Base-by-base conservation (phyloP, 2,888 invertebrate genomes). In the Ernsta delagoae region DNA sequence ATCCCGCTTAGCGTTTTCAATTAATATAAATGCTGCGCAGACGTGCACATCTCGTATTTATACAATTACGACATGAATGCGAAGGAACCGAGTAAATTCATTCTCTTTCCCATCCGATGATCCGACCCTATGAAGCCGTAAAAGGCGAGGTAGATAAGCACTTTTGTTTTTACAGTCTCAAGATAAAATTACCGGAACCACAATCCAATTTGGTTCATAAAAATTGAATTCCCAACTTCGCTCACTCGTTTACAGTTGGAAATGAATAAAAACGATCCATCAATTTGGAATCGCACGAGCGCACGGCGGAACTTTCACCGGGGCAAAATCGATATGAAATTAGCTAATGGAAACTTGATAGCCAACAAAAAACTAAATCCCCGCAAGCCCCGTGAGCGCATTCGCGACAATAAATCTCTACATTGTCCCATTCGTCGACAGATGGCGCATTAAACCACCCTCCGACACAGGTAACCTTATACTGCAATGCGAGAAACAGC, bases 321-420 rank as follows among this genome's bases (percentile, higher is more conserved):
- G 78, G 78, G 70, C 75, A 77, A 81, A 84, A 85, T 85, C 92
- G 88, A 92, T 91, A 88, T 80, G 86, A 87, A 91, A 92, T 92
- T 92, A 92, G 91, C 90, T 92, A 92, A 92, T 92, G 92, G 91
- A 92, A 92, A 92, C 89, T 91, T 92, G 92, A 92, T 92, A 90
- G 90, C 87, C 82, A 76, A 79, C 89, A 90, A 91, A 92, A 91
- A 92, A 90, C 82, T 75, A 81, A 82, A 84, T 83, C 85, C 86
- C 86, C 83, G 79, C 86, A 86, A 86, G 81, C 82, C 87, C 82
- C 81, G 84, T 83, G 85, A 88, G 86, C 87, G 84, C 87, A 83
- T 86, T 87, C 79, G 90, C 85, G 83, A 87, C 90, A 88, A 90
- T 91, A 89, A 90, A 91, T 90, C 90, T 84, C 82, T 78, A 85